These are phyloP conservation scores for Drosophila pseudoananassae DNA, from an alignment of 1,140 invertebrate genomes.

Conservation along the genomic window DNA sequence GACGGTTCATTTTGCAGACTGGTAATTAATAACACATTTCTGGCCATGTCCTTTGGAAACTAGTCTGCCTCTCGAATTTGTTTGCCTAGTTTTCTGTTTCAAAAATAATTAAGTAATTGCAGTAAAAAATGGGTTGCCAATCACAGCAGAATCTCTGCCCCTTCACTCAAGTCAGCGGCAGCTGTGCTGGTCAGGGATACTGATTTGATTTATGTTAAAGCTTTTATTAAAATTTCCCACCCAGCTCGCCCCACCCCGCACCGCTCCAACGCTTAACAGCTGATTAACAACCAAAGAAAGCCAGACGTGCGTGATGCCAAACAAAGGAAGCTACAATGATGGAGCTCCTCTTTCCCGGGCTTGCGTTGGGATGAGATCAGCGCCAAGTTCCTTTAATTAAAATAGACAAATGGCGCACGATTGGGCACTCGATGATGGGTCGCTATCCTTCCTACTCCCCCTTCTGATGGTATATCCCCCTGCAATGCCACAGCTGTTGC, in stretches of 20 bases:
- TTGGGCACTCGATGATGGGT: slow-evolving; percentile 69
- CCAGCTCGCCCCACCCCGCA: not conserved
- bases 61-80: not conserved
- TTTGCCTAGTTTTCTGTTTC: not conserved
- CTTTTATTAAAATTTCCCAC: slow-evolving; percentile 72
- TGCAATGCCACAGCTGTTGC: slow-evolving; percentile 53
- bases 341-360: slow-evolving; percentile 3
- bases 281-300: slow-evolving; percentile 64
- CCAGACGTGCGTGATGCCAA: slow-evolving; percentile 62
- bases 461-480: not conserved
- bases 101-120: slow-evolving; percentile 68
- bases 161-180: slow-evolving; percentile 44
- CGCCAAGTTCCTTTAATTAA: slow-evolving; percentile 71
- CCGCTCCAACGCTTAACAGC: slow-evolving; percentile 29
- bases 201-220: slow-evolving; percentile 73
- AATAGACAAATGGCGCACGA: slow-evolving; percentile 82
- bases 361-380: slow-evolving; percentile 28
- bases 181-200: slow-evolving; percentile 60
- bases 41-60: not conserved
- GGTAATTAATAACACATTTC: slow-evolving; percentile 1
- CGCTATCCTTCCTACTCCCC: slow-evolving; percentile 1
- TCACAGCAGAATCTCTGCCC: slow-evolving; percentile 18
- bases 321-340: slow-evolving; percentile 41
- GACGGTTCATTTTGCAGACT: not conserved
- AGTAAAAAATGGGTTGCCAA: slow-evolving; percentile 62